phyloP scores from a whole-genome alignment of 2,113 vertebrate species.

The Gambusia affinis region DNA sequence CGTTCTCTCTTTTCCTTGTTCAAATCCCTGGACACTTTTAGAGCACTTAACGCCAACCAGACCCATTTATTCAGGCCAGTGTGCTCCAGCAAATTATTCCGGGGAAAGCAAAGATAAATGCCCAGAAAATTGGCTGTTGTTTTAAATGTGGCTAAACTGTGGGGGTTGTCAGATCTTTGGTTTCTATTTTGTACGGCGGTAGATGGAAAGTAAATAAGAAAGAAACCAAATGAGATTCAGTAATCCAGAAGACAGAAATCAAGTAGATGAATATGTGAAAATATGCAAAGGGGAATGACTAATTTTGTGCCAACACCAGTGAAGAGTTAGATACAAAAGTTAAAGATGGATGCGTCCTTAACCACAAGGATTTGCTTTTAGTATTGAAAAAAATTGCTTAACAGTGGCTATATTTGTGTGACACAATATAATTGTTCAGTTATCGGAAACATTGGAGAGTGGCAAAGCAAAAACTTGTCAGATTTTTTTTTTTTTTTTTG shows the following conservation, averaged over 20 bases:
- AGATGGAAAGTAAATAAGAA: slow-evolving; percentile 1
- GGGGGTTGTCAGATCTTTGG: slow-evolving; percentile 11
- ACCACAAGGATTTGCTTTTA: neutral
- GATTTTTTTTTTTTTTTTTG: no score
- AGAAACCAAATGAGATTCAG: neutral
- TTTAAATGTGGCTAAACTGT: slow-evolving; percentile 27
- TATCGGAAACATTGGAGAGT: no score
- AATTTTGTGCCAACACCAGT: slow-evolving; percentile 6
- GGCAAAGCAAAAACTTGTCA: no score
- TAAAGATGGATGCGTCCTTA: slow-evolving; percentile 25
- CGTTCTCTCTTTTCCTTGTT: slow-evolving; percentile 33
- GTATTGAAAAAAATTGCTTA: neutral
- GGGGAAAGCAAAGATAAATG: slow-evolving; percentile 81
- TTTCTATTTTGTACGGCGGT: slow-evolving; percentile 39
- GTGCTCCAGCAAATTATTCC: slow-evolving; percentile 76
- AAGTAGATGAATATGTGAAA: slow-evolving; percentile 12
- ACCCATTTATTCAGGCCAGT: slow-evolving; percentile 69
- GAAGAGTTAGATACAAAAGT: slow-evolving; percentile 6
- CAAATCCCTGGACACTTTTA: slow-evolving; percentile 74
- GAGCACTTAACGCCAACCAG: slow-evolving; percentile 75
- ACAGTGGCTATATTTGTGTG: neutral
- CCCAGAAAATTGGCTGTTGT: slow-evolving; percentile 65
- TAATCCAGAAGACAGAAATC: slow-evolving; percentile 3
- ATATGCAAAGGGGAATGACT: neutral
- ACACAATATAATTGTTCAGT: no score